Conservation (phyloP, 2,113 vertebrate genomes). For the Centropus bengalensis region DNA sequence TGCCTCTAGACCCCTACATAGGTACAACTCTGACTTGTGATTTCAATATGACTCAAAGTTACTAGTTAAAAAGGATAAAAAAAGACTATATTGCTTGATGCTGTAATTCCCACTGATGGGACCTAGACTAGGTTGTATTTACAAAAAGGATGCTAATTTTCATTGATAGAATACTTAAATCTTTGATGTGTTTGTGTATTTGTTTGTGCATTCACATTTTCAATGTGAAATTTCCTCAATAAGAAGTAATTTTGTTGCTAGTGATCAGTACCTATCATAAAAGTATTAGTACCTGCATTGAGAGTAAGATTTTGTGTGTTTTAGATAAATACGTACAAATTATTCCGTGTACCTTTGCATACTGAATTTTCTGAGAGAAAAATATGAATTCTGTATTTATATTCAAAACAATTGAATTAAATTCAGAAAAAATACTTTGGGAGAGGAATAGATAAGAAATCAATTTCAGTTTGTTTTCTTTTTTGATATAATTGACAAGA, state of each 20-base stretch:
- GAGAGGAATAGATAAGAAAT: conserved; percentile 7
- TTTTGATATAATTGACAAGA: conserved; percentile 31
- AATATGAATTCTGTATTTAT: neutral
- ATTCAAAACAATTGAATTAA: neutral
- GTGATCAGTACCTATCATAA: neutral
- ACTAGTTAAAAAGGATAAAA: neutral
- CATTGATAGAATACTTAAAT: neutral
- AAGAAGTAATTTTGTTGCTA: neutral
- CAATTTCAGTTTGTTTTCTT: conserved; percentile 23
- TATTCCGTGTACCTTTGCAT: neutral
- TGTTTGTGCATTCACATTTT: neutral
- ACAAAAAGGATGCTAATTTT: neutral
- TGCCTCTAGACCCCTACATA: neutral
- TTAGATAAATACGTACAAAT: neutral
- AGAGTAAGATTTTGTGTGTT: neutral
- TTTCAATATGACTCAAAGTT: neutral
- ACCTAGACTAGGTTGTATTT: neutral
- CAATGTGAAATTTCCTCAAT: neutral
- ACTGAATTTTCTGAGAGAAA: neutral
- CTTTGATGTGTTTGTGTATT: neutral
- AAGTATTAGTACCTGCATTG: neutral
- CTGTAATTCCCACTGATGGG: neutral
- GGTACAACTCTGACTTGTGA: neutral
- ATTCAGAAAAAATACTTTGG: neutral
- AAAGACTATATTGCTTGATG: neutral